Evolutionary conservation across 2,113 vertebrate genomes (phyloP).

Genomic region (Amphilophus citrinellus): DNA sequence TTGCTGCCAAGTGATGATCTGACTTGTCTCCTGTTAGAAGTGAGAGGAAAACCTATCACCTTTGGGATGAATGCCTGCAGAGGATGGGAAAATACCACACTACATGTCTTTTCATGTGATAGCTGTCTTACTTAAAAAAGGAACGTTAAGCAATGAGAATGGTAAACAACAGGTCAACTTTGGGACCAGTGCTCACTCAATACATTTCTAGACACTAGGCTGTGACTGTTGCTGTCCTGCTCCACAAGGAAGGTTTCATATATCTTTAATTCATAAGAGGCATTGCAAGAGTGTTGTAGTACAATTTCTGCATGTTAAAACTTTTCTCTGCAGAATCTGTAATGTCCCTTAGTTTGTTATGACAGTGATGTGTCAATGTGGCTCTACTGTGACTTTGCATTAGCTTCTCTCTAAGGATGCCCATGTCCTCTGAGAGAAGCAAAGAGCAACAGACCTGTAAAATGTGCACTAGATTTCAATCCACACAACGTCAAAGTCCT

Average conservation of each 20-base stretch:
- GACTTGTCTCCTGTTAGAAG: constrained; percentile 4
- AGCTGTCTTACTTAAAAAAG: not conserved
- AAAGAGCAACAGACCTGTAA: constrained; percentile 23
- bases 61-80: constrained; percentile 15
- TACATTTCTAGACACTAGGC: constrained; percentile 10
- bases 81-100: not conserved
- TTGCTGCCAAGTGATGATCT: constrained; percentile 30
- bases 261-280: not conserved
- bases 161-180: constrained; percentile 21
- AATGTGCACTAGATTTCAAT: constrained; percentile 36
- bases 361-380: not conserved
- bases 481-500: constrained; percentile 5
- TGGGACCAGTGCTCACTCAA: not conserved
- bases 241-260: not conserved
- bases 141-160: not conserved
- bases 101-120: constrained; percentile 8
- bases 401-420: constrained; percentile 24
- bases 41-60: constrained; percentile 30
- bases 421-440: constrained; percentile 25
- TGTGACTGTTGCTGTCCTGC: not conserved
- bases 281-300: not conserved
- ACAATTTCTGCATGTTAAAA: constrained; percentile 1
- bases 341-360: not conserved
- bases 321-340: constrained; percentile 22
- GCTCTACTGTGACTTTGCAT: constrained; percentile 34